Base-by-base conservation (phyloP, 2,888 invertebrate species). In the Thera obeliscata region DNA sequence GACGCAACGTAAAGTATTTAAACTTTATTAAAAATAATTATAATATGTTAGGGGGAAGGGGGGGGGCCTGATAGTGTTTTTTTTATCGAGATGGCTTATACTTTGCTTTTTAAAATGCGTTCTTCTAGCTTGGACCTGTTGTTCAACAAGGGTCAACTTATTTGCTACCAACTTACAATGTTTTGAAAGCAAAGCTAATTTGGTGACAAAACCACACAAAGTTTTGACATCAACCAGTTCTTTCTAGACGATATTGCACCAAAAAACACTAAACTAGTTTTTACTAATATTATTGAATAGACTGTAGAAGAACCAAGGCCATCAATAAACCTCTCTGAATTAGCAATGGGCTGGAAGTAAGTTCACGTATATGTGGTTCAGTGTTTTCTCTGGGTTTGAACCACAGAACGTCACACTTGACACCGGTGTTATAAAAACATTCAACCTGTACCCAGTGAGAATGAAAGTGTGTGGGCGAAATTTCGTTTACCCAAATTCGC, bases 401-500 rank as follows among this genome's bases (percentile, higher is more conserved):
- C 7, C 8, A 46, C 8, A 9, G 38, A 3, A 3, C 43, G 43
- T 9, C 43, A 46, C 43, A 46, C 9, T 52, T 70, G 72, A 69
- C 59, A 65, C 72, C 64, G 68, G 69, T 67, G 50, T 69, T 69
- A 65, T 67, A 65, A 64, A 67, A 69, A 71, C 56, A 65, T 59
- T 71, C 61, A 71, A 72, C 71, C 71, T 75, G 73, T 66, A 66
- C 62, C 50, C 22, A 57, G 59, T 52, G 72, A 75, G 72, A 75
- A 72, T 54, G 75, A 75, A 75, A 75, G 75, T 73, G 68, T 67
- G 75, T 73, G 70, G 73, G 73, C 69, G 75, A 73, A 70, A 69
- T 72, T 74, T 69, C 63, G 56, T 73, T 73, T 71, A 67, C 69
- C 69, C 65, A 61, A 73, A 74, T 61, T 64, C 60, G 67, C 63